Evolutionary conservation across 2,888 invertebrate species (phyloP), one percentile per base, ranked within the genome.

Genomic region (Pachycephus smyrnensis): DNA sequence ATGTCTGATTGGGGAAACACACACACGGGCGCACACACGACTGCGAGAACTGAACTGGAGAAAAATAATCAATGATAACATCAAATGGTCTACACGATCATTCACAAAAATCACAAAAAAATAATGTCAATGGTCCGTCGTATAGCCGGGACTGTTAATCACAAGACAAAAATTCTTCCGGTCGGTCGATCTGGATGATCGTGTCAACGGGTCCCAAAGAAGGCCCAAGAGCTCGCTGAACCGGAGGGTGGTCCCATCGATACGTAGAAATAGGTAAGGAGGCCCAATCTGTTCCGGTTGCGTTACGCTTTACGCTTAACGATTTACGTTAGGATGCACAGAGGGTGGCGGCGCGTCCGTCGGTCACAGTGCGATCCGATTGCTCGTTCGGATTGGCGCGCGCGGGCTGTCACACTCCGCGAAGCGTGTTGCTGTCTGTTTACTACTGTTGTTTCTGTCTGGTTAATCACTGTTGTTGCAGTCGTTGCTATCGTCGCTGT

Each of bases 381-480:
- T 80, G 81, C 73, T 82, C 79, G 80, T 81, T 78, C 75, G 79
- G 75, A 77, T 78, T 78, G 78, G 79, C 79, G 80, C 80, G 73
- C 76, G 77, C 77, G 75, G 68, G 36, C 81, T 82, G 84, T 86
- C 86, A 85, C 84, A 85, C 82, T 84, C 80, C 80, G 75, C 83
- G 83, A 81, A 85, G 82, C 83, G 82, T 83, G 80, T 80, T 81
- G 81, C 76, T 73, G 78, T 77, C 23, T 55, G 40, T 55, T 55
- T 23, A 6, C 23, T 55, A 55, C 40, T 55, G 40, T 55, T 55
- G 40, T 6, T 55, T 55, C 40, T 55, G 40, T 23, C 40, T 15
- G 40, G 40, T 55, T 55, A 6, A 55, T 23, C 40, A 23, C 40
- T 55, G 40, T 55, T 23, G 40, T 55, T 55, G 23, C 23, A 55